Evolutionary conservation across 2,888 invertebrate genomes (phyloP).

Genomic region (Nomada fabriciana): DNA sequence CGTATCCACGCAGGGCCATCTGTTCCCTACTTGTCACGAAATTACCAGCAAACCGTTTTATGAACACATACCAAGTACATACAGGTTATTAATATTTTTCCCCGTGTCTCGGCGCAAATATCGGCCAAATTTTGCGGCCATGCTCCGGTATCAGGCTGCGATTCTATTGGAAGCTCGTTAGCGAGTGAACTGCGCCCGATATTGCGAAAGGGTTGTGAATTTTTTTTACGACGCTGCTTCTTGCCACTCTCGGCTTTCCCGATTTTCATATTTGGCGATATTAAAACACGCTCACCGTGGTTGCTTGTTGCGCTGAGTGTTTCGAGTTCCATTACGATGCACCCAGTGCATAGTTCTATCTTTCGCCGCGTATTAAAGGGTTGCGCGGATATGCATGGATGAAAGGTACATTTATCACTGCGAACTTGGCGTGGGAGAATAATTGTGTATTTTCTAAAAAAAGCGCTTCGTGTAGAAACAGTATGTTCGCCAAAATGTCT

Average conservation of each 20-base stretch:
- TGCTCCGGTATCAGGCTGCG: background rate
- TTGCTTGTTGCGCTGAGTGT: background rate
- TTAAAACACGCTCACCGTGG: conserved; percentile 21
- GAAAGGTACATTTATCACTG: too few species aligned
- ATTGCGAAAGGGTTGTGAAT: background rate
- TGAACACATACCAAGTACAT: background rate
- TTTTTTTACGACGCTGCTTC: background rate
- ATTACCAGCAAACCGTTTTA: background rate
- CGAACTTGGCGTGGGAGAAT: too few species aligned
- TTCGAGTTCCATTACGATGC: too few species aligned
- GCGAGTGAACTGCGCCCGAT: background rate
- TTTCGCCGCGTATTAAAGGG: too few species aligned
- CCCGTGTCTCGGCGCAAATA: background rate
- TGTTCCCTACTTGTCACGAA: background rate
- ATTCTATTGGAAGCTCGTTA: conserved; percentile 36
- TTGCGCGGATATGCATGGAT: too few species aligned
- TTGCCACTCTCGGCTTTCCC: background rate
- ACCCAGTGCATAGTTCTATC: too few species aligned
- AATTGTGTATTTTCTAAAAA: too few species aligned
- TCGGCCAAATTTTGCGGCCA: background rate
- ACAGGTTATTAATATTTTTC: background rate
- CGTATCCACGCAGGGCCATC: too few species aligned
- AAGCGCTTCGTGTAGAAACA: too few species aligned
- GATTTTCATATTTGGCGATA: background rate
- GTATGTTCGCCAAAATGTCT: too few species aligned